Evolutionary conservation across 2,888 invertebrate species (phyloP).

Genomic region (Troilus luridus): DNA sequence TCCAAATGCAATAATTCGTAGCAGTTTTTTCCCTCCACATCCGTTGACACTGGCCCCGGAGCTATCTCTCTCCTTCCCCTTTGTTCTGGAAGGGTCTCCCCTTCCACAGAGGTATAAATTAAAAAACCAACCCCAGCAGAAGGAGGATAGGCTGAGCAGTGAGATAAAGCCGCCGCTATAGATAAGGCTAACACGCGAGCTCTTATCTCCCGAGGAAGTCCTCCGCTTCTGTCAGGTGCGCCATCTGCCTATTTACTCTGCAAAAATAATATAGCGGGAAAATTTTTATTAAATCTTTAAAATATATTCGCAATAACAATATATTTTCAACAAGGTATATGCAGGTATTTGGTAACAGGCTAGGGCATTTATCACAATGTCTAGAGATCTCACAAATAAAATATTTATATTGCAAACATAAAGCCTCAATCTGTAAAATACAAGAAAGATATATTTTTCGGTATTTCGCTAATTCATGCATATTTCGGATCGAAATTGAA

Average conservation of each 20-base stretch:
- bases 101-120: constrained; percentile 30
- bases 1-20: constrained; percentile 25
- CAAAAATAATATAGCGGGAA: neutral
- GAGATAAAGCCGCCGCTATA: neutral
- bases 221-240: constrained; percentile 30
- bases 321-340: neutral
- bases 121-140: neutral
- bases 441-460: too few species aligned
- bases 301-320: neutral
- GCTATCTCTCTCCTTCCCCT: neutral
- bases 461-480: too few species aligned
- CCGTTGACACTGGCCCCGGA: neutral
- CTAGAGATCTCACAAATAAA: too few species aligned
- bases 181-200: constrained; percentile 34
- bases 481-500: too few species aligned
- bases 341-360: too few species aligned
- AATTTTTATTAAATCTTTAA: neutral
- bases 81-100: neutral
- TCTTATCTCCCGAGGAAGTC: constrained; percentile 33
- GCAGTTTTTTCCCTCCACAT: neutral
- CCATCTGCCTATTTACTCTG: constrained; percentile 29
- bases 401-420: too few species aligned
- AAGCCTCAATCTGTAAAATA: too few species aligned
- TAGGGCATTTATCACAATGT: too few species aligned
- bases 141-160: neutral